phyloP scores from a whole-genome alignment of 1,140 invertebrate genomes.

The Drepana arcuata region DNA sequence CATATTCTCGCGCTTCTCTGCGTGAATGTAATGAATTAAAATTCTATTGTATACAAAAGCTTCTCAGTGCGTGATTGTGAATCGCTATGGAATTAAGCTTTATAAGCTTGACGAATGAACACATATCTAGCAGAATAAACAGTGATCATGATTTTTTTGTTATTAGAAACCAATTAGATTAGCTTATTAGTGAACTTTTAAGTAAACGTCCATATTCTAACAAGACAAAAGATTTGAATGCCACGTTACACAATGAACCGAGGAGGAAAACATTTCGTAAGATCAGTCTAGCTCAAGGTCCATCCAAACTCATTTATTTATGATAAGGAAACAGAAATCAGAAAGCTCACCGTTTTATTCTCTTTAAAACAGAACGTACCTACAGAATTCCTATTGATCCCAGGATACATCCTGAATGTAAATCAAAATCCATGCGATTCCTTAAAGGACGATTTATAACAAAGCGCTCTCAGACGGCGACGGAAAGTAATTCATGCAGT shows the following conservation, averaged over 20 bases:
- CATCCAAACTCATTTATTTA: slow-evolving; percentile 25
- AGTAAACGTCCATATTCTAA: no score
- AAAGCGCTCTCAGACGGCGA: slow-evolving; percentile 28
- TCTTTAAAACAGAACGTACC: slow-evolving; percentile 15
- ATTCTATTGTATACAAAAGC: slow-evolving; percentile 52
- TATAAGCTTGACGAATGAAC: no score
- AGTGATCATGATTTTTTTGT: slow-evolving; percentile 5
- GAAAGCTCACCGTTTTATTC: slow-evolving; percentile 25
- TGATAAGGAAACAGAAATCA: slow-evolving; percentile 31
- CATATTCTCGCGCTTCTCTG: slow-evolving; percentile 65
- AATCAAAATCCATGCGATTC: slow-evolving; percentile 32
- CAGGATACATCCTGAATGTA: slow-evolving; percentile 34
- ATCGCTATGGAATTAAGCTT: slow-evolving; percentile 39
- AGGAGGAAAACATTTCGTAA: slow-evolving; percentile 40
- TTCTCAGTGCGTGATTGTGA: slow-evolving; percentile 41
- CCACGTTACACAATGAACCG: slow-evolving; percentile 31
- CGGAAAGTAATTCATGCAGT: slow-evolving; percentile 15
- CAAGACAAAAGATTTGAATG: slow-evolving; percentile 4
- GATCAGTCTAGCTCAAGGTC: slow-evolving; percentile 34
- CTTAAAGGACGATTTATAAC: slow-evolving; percentile 32
- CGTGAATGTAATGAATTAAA: slow-evolving; percentile 70
- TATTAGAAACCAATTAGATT: slow-evolving; percentile 20
- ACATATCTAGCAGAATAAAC: no score
- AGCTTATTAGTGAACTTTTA: no score
- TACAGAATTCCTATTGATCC: slow-evolving; percentile 43